Evolutionary conservation across 2,888 invertebrate species (phyloP).

Genomic region (Macrosiphum euphorbiae): DNA sequence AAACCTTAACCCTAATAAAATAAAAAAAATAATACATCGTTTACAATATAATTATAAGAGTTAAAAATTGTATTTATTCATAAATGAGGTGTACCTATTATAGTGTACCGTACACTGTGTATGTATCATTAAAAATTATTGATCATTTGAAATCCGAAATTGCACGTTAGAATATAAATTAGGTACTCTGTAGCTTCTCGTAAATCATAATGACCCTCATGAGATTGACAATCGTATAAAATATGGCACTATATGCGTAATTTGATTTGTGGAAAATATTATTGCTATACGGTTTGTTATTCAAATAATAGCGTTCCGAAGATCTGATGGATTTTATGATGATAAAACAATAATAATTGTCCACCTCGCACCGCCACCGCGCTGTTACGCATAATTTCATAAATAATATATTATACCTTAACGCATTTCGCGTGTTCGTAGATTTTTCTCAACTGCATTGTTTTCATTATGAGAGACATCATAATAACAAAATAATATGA

Average conservation of each 20-base stretch:
- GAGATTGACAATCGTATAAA: neutral
- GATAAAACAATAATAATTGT: constrained; percentile 1
- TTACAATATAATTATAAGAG: neutral
- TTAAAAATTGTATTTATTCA: no score
- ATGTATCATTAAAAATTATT: neutral
- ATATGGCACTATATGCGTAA: neutral
- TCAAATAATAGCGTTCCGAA: neutral
- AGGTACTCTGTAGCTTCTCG: neutral
- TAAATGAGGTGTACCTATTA: no score
- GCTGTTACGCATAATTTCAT: neutral
- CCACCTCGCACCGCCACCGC: neutral
- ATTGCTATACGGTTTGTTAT: neutral
- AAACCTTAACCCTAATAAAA: no score
- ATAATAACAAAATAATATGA: neutral
- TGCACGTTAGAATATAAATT: neutral
- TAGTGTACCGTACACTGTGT: no score
- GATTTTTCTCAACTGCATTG: neutral
- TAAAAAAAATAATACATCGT: neutral
- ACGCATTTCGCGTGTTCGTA: neutral
- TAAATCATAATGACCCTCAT: neutral
- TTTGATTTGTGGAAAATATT: neutral
- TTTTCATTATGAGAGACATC: neutral
- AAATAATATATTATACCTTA: neutral
- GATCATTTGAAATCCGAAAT: neutral
- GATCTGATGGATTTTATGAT: neutral